Evolutionary conservation across 2,888 invertebrate species (phyloP).

Genomic region (Zygaena filipendulae): DNA sequence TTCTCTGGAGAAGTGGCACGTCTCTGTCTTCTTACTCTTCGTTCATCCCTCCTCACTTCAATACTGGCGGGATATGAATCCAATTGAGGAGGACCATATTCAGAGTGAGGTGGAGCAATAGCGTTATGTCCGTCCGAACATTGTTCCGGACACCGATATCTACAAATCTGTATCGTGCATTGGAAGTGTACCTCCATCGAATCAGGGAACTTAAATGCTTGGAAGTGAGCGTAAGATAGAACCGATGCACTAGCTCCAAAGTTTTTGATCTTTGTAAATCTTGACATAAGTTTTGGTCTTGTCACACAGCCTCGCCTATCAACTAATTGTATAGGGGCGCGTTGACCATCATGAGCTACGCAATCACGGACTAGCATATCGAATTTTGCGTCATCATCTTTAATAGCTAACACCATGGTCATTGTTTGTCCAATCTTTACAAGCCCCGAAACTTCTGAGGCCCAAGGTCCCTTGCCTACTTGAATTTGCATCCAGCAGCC

Average conservation of each 20-base stretch:
- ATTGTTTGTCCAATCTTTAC: constrained; percentile 96
- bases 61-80: constrained; percentile 67
- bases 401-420: constrained; percentile 96
- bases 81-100: constrained; percentile 78
- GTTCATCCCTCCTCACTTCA: constrained; percentile 78
- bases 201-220: constrained; percentile 95
- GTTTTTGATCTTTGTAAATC: constrained; percentile 95
- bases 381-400: constrained; percentile 94
- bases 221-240: constrained; percentile 92
- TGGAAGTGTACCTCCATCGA: constrained; percentile 97
- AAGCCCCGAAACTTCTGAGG: constrained; percentile 92
- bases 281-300: constrained; percentile 91
- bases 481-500: constrained; percentile 99
- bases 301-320: constrained; percentile 94
- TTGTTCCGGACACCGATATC: constrained; percentile 93
- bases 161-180: constrained; percentile 93
- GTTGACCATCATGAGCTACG: constrained; percentile 93
- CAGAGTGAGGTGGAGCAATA: constrained; percentile 66
- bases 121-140: constrained; percentile 76
- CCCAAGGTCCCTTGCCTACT: constrained; percentile 95
- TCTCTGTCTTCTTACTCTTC: constrained; percentile 74
- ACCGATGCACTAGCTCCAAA: constrained; percentile 94
- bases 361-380: constrained; percentile 96
- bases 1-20: constrained; percentile 75
- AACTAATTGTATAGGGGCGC: constrained; percentile 92